Base-by-base conservation (phyloP, 2,888 invertebrate genomes). In the Therioaphis trifolii region DNA sequence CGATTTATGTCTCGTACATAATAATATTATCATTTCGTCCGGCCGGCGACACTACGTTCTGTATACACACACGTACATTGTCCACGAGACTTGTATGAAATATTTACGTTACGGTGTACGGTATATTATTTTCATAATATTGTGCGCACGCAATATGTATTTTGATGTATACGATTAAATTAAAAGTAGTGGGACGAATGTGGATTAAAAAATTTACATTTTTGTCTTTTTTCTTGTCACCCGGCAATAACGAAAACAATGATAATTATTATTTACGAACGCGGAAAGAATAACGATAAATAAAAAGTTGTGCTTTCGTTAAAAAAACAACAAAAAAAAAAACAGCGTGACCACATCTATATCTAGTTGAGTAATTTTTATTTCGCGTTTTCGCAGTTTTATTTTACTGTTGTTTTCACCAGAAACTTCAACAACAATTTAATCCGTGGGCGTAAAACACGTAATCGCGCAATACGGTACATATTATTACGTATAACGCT, bases 131-230 rank as follows among this genome's bases (percentile, higher is more conserved):
- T 4, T 18, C 1, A 18, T 49, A 18, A 18, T 15, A 15, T 18
- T 15, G 18, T n/a, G n/a, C n/a, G n/a, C n/a, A n/a, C n/a, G n/a
- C n/a, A n/a, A n/a, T n/a, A n/a, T n/a, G n/a, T n/a, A n/a, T n/a
- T n/a, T n/a, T n/a, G n/a, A n/a, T n/a, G n/a, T 27, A 12, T 29
- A 49, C n/a, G 29, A 49, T 71, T n/a, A 15, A 49, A 71, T 49
- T 71, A 71, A 71, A 71, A 71, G 18, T 11, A n/a, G n/a, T n/a
- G n/a, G n/a, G n/a, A n/a, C n/a, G 46, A 69, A 66, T n/a, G n/a
- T n/a, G n/a, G n/a, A n/a, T n/a, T 24, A n/a, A 49, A 49, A 69
- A 49, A 71, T 71, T 11, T 49, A 29, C 27, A 71, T 71, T 24
- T 29, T 71, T 71, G n/a, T n/a, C n/a, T n/a, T n/a, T n/a, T n/a